Conservation (phyloP, 2,113 vertebrate species). For the Notechis scutatus region DNA sequence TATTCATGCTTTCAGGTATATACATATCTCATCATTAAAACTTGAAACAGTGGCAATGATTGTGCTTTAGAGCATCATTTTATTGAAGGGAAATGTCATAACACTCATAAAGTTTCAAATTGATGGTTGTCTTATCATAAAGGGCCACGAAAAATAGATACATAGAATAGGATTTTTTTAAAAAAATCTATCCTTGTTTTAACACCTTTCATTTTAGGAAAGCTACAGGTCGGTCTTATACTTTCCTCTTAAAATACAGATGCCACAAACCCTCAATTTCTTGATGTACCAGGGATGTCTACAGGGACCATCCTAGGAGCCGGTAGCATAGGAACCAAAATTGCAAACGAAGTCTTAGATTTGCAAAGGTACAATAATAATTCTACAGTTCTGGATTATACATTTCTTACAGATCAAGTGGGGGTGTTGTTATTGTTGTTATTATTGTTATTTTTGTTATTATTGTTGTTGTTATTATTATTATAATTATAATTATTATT, state of each 20-base stretch:
- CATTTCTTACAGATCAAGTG: neutral
- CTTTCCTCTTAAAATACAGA: slow-evolving; percentile 56
- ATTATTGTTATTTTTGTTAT: too few relatives aligned
- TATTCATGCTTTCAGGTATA: too few relatives aligned
- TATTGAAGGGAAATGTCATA: neutral
- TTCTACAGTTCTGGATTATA: neutral
- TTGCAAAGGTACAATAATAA: slow-evolving; percentile 80
- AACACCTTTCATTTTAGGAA: neutral
- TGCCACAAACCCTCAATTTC: slow-evolving; percentile 74
- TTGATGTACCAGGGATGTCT: slow-evolving; percentile 74
- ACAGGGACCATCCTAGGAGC: slow-evolving; percentile 81
- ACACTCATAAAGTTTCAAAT: neutral
- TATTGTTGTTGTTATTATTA: too few relatives aligned
- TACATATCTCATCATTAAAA: neutral
- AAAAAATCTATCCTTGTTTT: neutral
- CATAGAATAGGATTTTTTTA: neutral
- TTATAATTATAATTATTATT: too few relatives aligned
- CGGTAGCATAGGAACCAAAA: slow-evolving; percentile 85
- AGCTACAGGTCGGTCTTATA: neutral
- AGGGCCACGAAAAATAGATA: neutral
- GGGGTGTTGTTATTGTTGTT: too few relatives aligned
- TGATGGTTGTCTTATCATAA: neutral
- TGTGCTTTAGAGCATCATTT: neutral
- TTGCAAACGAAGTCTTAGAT: slow-evolving; percentile 84
- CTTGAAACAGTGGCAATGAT: neutral